Evolutionary conservation across 92 coral and sea anemone species (phyloP).

Genomic region (Siderastrea radians): DNA sequence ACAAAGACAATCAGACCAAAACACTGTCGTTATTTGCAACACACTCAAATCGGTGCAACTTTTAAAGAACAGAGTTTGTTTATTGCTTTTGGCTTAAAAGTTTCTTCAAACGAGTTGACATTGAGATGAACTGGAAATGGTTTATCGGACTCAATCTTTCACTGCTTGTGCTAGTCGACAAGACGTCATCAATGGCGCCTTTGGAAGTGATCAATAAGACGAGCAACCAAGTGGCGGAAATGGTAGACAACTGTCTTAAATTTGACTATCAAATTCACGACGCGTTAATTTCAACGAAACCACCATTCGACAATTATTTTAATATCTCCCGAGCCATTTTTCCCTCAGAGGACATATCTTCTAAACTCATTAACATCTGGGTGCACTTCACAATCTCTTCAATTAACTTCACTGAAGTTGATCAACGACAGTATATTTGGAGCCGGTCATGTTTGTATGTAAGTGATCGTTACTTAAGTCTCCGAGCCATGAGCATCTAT

Average conservation of each 20-base stretch:
- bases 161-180: not conserved
- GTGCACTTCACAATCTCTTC: constrained; percentile 29
- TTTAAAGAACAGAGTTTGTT: too few species aligned
- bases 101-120: too few species aligned
- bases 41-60: too few species aligned
- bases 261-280: constrained; percentile 23
- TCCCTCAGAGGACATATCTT: constrained; percentile 20
- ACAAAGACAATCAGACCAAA: too few species aligned
- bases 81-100: too few species aligned
- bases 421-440: constrained; percentile 32
- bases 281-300: constrained; percentile 6
- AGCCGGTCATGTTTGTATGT: constrained; percentile 55
- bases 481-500: constrained; percentile 27
- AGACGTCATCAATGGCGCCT: not conserved
- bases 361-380: constrained; percentile 32
- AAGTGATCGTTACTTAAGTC: constrained; percentile 21
- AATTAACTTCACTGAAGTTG: constrained; percentile 1
- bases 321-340: constrained; percentile 34
- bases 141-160: not conserved
- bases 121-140: not conserved
- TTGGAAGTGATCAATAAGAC: not conserved
- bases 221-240: not conserved
- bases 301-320: constrained; percentile 42
- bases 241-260: constrained; percentile 6
- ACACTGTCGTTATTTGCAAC: too few species aligned